Conservation (phyloP, 2,797 vertebrate species). For the Pseudochaenichthys georgianus region DNA sequence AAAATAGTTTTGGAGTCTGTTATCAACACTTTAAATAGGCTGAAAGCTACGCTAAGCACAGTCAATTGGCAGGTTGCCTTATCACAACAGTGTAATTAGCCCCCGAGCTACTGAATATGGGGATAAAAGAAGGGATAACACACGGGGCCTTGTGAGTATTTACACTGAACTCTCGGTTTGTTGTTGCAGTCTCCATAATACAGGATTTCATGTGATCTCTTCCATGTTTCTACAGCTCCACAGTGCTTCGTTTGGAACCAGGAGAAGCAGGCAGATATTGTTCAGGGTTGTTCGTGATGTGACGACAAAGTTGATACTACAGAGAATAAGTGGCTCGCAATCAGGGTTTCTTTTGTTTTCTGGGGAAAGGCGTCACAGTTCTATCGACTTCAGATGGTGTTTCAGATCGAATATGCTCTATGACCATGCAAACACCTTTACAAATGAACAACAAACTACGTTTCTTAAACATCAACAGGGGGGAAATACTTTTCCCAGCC, state of each 20-base stretch:
- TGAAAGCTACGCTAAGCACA: slow-evolving; percentile 40
- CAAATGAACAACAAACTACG: slow-evolving; percentile 21
- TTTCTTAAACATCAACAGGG: slow-evolving; percentile 33
- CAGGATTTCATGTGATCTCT: slow-evolving; percentile 43
- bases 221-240: slow-evolving; percentile 43
- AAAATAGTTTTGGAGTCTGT: slow-evolving; percentile 37
- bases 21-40: slow-evolving; percentile 36
- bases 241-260: slow-evolving; percentile 46
- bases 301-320: slow-evolving; percentile 28
- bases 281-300: slow-evolving; percentile 10
- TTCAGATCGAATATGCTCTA: background rate
- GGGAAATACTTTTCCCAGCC: slow-evolving; percentile 16
- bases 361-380: background rate
- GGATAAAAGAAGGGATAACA: slow-evolving; percentile 57
- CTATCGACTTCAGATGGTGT: background rate
- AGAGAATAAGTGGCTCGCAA: slow-evolving; percentile 7
- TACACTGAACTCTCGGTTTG: slow-evolving; percentile 52
- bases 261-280: slow-evolving; percentile 24
- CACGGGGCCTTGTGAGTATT: slow-evolving; percentile 55
- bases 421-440: background rate
- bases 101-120: slow-evolving; percentile 46
- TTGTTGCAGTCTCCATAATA: slow-evolving; percentile 64
- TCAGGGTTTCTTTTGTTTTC: slow-evolving; percentile 2
- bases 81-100: slow-evolving; percentile 66
- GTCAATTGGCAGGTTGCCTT: slow-evolving; percentile 48